These are phyloP conservation scores for Suncus etruscus DNA, from an alignment of 2,113 vertebrate species.

Conservation along the genomic window DNA sequence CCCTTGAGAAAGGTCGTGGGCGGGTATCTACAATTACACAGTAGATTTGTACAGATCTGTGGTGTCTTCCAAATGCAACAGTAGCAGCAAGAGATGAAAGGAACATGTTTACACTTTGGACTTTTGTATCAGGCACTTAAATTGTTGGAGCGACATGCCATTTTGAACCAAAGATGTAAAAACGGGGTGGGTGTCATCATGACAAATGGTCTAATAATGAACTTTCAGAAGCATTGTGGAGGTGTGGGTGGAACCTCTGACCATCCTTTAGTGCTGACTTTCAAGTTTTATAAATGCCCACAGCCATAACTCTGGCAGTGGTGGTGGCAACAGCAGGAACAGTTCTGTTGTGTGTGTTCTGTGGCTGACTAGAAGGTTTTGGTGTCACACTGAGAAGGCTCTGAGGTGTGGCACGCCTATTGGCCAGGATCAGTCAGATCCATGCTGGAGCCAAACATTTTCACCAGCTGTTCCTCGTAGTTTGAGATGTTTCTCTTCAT, in stretches of 20 bases:
- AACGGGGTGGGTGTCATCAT: conserved; percentile 85
- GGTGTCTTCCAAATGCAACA: conserved; percentile 70
- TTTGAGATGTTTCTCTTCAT: conserved; percentile 99
- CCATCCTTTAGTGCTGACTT: conserved; percentile 88
- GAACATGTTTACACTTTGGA: conserved; percentile 86
- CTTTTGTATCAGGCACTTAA: conserved; percentile 89
- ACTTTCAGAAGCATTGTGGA: conserved; percentile 90
- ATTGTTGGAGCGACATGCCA: conserved; percentile 88
- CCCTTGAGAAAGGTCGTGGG: conserved; percentile 69
- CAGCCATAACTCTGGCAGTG: conserved; percentile 87
- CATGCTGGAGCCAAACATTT: conserved; percentile 98
- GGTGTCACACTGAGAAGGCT: conserved; percentile 88
- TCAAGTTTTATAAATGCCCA: conserved; percentile 88
- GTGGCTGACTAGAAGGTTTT: conserved; percentile 88
- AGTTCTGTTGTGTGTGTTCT: conserved; percentile 85
- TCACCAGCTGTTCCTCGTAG: conserved; percentile 98
- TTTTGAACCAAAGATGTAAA: conserved; percentile 88
- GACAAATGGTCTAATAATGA: conserved; percentile 87
- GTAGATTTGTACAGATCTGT: conserved; percentile 46
- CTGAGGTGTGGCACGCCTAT: conserved; percentile 87
- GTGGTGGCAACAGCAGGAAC: conserved; percentile 86
- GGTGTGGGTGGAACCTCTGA: conserved; percentile 83
- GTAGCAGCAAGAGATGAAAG: conserved; percentile 82
- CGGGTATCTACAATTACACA: conserved; percentile 70
- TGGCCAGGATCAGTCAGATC: conserved; percentile 93